Evolutionary conservation across 2,113 vertebrate genomes (phyloP).

Genomic region (Pao palembangensis): DNA sequence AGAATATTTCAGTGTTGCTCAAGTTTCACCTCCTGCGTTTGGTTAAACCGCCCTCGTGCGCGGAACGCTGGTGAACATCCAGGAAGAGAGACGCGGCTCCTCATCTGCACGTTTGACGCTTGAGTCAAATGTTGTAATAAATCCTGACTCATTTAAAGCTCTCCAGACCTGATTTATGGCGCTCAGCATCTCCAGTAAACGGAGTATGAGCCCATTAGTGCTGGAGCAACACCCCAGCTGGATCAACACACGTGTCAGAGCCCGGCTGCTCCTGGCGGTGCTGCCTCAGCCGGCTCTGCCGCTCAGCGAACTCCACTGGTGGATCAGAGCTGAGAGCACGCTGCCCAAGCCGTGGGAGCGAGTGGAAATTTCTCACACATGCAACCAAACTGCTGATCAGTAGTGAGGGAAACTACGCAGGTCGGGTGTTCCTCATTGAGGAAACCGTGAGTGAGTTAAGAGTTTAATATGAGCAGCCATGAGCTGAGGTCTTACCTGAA

Average conservation of each 20-base stretch:
- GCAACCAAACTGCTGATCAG: no score
- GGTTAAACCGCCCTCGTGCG: conserved; percentile 1
- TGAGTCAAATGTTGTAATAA: neutral
- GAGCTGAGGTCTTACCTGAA: conserved; percentile 77
- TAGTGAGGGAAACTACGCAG: no score
- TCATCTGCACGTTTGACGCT: conserved; percentile 5
- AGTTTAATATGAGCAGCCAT: neutral
- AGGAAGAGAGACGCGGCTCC: conserved; percentile 1
- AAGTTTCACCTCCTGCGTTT: conserved; percentile 4
- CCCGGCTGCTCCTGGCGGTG: conserved; percentile 56
- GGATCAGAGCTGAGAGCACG: neutral
- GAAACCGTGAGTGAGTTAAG: no score
- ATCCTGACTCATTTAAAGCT: no score
- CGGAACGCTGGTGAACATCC: conserved; percentile 7
- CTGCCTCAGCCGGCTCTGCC: conserved; percentile 42
- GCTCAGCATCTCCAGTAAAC: neutral
- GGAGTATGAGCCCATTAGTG: no score
- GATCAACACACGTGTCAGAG: conserved; percentile 58
- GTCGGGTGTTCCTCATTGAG: no score
- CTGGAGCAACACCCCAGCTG: conserved; percentile 5
- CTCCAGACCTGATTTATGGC: no score
- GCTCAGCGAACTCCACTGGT: neutral
- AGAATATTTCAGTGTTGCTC: no score
- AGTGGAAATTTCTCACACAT: no score
- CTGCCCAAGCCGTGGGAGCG: neutral